Percentiles rank a stretch among this genome's conserved stretches.
Evolutionary conservation across 2,797 vertebrate genomes (phyloP).

Genomic region (Bradypodion ventrale): DNA sequence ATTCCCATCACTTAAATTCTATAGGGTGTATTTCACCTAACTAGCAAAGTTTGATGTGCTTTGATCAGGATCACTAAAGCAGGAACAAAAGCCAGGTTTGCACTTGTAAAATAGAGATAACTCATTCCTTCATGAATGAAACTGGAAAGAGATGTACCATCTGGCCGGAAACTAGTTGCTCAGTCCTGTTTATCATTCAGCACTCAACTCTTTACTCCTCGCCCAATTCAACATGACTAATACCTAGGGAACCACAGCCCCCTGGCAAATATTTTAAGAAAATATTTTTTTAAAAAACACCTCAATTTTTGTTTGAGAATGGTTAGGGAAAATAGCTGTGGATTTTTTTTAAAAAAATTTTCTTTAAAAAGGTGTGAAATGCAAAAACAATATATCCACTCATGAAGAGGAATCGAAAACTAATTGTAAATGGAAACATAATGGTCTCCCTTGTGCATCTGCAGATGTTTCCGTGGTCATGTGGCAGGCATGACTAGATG

Average conservation of each 20-base stretch:
- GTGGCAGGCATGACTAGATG: too few relatives aligned
- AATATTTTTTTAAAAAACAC: too few relatives aligned
- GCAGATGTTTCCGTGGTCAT: too few relatives aligned
- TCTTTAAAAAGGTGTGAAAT: too few relatives aligned
- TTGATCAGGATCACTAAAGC: neutral
- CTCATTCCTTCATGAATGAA: neutral
- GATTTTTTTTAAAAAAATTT: too few relatives aligned
- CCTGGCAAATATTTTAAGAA: neutral
- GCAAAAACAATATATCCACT: too few relatives aligned
- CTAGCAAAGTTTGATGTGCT: neutral
- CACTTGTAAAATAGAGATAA: neutral
- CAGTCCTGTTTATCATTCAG: neutral
- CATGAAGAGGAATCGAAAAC: too few relatives aligned
- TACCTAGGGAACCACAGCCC: neutral
- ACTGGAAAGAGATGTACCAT: neutral
- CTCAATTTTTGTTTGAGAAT: too few relatives aligned
- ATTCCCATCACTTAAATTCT: neutral
- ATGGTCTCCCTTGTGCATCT: too few relatives aligned
- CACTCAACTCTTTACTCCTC: neutral
- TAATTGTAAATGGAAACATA: too few relatives aligned
- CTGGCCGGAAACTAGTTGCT: neutral
- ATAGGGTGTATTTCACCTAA: neutral
- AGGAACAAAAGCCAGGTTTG: neutral
- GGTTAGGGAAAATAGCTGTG: too few relatives aligned
- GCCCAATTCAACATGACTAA: neutral